Base-by-base conservation (phyloP, 2,113 vertebrate species). In the Gymnorhina tibicen region DNA sequence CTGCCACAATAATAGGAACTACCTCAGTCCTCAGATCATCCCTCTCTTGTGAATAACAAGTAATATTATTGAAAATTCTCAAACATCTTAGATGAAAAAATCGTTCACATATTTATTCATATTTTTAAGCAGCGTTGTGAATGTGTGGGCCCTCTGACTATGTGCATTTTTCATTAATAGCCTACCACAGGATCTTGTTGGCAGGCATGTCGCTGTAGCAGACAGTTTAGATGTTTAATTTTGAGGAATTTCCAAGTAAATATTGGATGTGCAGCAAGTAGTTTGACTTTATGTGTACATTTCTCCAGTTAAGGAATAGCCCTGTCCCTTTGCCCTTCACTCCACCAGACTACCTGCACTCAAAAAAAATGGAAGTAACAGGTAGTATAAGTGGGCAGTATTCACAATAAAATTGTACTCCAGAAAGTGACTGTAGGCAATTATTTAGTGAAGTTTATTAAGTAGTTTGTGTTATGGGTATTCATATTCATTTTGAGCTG, bases 31-130 rank as follows among this genome's bases (percentile, higher is more conserved):
- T 84, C 56, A 50, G 6, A 74, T 95, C 37, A 83, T 91, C 62
- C 44, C 4, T 80, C 44, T 93, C 35, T 16, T 70, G 12, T 76
- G 73, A 95, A 46, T 63, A 87, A 84, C 94, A 73, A 78, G 47
- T 84, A 84, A 74, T 67, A 18, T 20, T 91, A 13, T 16, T 91
- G 59, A 74, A 93, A 80, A 49, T 58, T 82, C 59, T 86, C 39
- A 70, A 28, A 13, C 59, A 19, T 73, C 66, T 85, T 82, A 49
- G 15, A 89, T 64, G 20, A 72, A 86, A 60, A 95, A 77, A 59
- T 52, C 72, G 30, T 72, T 89, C 78, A 59, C 74, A 95, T 88
- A 89, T 92, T 95, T 95, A 80, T 67, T 94, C 79, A 60, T 96
- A 37, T 83, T 91, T 96, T 95, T 94, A 89, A 94, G 82, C 75